phyloP scores from a whole-genome alignment of 2,113 vertebrate genomes.

The Haemorhous mexicanus region DNA sequence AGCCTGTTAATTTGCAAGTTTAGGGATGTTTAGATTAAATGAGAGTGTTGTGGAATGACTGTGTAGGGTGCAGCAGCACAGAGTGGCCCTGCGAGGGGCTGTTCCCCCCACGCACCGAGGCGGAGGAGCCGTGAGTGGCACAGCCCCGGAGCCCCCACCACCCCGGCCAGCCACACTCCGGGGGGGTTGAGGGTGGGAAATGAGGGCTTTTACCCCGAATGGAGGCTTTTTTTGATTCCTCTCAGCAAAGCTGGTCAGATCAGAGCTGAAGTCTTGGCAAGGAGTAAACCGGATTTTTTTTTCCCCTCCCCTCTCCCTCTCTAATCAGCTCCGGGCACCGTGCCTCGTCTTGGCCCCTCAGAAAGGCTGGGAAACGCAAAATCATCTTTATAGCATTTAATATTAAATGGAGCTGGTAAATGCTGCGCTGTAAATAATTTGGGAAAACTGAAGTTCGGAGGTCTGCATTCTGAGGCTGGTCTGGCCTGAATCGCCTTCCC shows the following conservation, averaged over 20 bases:
- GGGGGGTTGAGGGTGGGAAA: not conserved
- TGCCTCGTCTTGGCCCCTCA: not conserved
- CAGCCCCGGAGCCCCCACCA: not conserved
- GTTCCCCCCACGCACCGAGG: not conserved
- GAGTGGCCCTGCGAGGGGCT: not conserved
- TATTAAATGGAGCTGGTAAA: not conserved
- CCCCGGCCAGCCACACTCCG: not conserved
- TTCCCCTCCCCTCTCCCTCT: too few species aligned
- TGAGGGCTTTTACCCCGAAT: not conserved
- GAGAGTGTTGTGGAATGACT: slow-evolving; percentile 35
- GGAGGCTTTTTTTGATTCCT: not conserved
- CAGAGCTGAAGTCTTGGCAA: slow-evolving; percentile 39
- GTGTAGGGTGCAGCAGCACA: not conserved
- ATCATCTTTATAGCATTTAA: not conserved
- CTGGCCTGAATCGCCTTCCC: not conserved
- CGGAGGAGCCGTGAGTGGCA: not conserved
- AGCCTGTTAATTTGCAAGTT: slow-evolving; percentile 56
- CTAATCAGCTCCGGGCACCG: slow-evolving; percentile 8
- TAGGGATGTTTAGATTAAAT: slow-evolving; percentile 55
- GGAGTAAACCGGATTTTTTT: not conserved
- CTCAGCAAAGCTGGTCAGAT: not conserved
- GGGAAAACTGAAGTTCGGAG: not conserved
- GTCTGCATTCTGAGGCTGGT: not conserved
- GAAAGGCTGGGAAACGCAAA: not conserved
- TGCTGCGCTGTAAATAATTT: not conserved